Base-by-base conservation (phyloP, 2,888 invertebrate species). In the Oegoconia quadripuncta region DNA sequence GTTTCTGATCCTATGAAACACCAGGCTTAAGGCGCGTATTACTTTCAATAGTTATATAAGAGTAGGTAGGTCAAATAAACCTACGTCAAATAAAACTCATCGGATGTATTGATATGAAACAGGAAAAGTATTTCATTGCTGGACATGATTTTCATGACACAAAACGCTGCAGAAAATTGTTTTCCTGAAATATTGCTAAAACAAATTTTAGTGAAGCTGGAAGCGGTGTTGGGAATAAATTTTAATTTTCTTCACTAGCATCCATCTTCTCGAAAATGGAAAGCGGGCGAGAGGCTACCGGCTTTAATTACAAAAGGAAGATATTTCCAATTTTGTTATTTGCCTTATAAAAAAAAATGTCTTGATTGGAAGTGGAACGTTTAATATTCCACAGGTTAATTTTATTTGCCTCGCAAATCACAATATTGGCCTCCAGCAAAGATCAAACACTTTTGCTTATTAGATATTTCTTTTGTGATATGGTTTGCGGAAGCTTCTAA, bases 281-380 rank as follows among this genome's bases (percentile, higher is more conserved):
- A 48, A 50, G 48, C 46, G 42, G 31, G 29, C 31, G 33, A 47
- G 27, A 37, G 46, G 48, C 44, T 35, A 43, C 36, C 37, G 38
- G 39, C 46, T 46, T 55, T 60, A 63, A 66, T 72, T 68, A 64
- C 58, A 58, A 61, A n/a, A 54, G 52, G 48, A 50, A 62, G 59
- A 62, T 61, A 65, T 64, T 66, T 57, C 54, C 59, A 60, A 64
- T 63, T 66, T 60, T 38, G 55, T 8, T 61, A 59, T 60, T 59
- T 47, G 54, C 52, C 60, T 60, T 56, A 64, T 61, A 58, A 60
- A 59, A 52, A 44, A 15, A 8, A 12, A n/a, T 57, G 48, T 64
- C 64, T 55, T 64, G 60, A 64, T 67, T 60, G 54, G 56, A 64
- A 54, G 48, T 50, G 35, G 32, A 8, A 30, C 8, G 29, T 9